phyloP scores from a whole-genome alignment of 2,797 vertebrate genomes.

The Kryptolebias ocellatus region DNA sequence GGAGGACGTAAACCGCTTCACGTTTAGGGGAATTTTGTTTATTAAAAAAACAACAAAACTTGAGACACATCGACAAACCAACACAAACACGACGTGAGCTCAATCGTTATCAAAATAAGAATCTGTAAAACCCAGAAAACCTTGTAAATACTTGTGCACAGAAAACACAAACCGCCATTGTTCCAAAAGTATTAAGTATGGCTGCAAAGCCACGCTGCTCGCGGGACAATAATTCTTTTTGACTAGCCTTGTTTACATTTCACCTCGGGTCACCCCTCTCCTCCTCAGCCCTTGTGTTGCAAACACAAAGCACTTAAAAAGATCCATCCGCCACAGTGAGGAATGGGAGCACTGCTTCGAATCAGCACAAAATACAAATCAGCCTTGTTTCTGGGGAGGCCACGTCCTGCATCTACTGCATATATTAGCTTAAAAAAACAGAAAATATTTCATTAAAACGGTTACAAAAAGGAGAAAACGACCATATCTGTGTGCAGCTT shows the following conservation, averaged over 20 bases:
- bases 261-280: conserved; percentile 64
- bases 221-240: conserved; percentile 67
- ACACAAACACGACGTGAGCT: too few relatives aligned
- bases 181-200: conserved; percentile 32
- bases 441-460: neutral
- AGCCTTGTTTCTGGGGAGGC: conserved; percentile 15
- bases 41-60: neutral
- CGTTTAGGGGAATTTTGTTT: neutral
- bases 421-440: neutral
- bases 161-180: conserved; percentile 61
- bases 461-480: neutral
- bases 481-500: neutral
- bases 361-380: conserved; percentile 47
- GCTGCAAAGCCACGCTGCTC: conserved; percentile 40
- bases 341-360: conserved; percentile 32
- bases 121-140: conserved; percentile 3
- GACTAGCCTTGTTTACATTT: conserved; percentile 67
- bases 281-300: conserved; percentile 35
- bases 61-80: too few relatives aligned
- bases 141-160: conserved; percentile 11
- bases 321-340: conserved; percentile 35
- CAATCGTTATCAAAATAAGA: neutral
- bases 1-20: neutral
- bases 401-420: neutral
- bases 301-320: conserved; percentile 42